A percentile compares a stretch with the other conserved stretches of the same genome.
phyloP scores from a whole-genome alignment of 2,797 vertebrate genomes.

The Percopsis omiscomaycus region DNA sequence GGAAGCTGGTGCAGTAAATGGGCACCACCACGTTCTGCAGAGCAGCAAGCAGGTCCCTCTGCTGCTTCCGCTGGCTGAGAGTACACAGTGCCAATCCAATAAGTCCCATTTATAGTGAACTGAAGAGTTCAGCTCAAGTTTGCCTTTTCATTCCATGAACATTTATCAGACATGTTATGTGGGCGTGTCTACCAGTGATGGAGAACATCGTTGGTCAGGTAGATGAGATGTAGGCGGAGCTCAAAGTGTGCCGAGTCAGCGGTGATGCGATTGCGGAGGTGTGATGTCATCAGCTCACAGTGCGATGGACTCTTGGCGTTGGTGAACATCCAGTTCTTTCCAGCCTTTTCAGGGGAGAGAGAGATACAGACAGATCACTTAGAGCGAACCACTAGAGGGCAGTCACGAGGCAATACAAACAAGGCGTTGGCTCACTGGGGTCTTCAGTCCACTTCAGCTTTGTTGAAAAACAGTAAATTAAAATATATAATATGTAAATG shows the following conservation, averaged over 20 bases:
- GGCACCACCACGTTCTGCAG: slow-evolving; percentile 98
- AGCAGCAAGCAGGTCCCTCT: slow-evolving; percentile 91
- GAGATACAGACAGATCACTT: slow-evolving; percentile 3
- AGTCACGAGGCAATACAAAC: too few species aligned
- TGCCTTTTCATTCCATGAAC: too few species aligned
- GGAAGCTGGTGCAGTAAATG: slow-evolving; percentile 97
- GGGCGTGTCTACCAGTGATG: slow-evolving; percentile 88
- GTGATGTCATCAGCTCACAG: slow-evolving; percentile 93
- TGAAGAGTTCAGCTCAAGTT: too few species aligned
- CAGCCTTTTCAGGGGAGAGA: slow-evolving; percentile 76
- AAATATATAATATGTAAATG: too few species aligned
- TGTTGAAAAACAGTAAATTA: too few species aligned
- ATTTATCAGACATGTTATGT: too few species aligned
- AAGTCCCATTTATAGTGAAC: background rate
- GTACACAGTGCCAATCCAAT: slow-evolving; percentile 17
- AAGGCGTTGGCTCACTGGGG: too few species aligned
- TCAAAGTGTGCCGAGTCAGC: slow-evolving; percentile 91
- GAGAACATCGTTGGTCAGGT: slow-evolving; percentile 94
- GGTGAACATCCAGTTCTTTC: slow-evolving; percentile 99
- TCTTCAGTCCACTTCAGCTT: too few species aligned
- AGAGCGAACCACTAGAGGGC: background rate
- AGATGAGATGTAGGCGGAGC: slow-evolving; percentile 94
- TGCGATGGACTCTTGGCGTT: slow-evolving; percentile 91
- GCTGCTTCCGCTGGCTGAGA: slow-evolving; percentile 93
- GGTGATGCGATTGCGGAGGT: slow-evolving; percentile 92